Conservation (phyloP, 2,113 vertebrate species). For the Cardinalis cardinalis region DNA sequence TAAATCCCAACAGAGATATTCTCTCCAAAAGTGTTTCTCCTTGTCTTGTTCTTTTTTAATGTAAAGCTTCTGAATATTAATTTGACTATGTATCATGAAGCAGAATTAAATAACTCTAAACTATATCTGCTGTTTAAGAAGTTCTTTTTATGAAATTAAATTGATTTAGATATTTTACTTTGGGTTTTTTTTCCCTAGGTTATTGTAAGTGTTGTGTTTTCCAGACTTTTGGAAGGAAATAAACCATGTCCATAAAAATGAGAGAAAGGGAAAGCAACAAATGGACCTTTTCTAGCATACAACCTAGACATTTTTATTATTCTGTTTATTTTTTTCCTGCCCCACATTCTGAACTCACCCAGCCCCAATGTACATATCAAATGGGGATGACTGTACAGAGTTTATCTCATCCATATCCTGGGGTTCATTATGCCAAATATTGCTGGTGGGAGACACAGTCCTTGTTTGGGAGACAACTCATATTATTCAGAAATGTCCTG, state of each 20-base stretch:
- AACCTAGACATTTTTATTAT: background rate
- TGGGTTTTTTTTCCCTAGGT: background rate
- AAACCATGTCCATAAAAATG: background rate
- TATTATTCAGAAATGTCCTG: background rate
- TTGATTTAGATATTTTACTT: background rate
- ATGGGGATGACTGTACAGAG: background rate
- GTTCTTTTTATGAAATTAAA: background rate
- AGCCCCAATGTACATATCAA: background rate
- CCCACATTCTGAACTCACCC: background rate
- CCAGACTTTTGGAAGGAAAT: background rate
- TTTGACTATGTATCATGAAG: background rate
- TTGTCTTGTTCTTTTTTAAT: background rate
- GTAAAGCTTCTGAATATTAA: background rate
- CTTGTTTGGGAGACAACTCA: background rate
- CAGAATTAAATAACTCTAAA: background rate
- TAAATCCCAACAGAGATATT: background rate
- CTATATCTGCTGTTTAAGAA: background rate
- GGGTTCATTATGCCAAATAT: background rate
- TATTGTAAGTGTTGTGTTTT: background rate
- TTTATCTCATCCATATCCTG: background rate
- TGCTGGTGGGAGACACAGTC: background rate
- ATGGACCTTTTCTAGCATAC: background rate
- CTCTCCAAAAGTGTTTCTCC: background rate
- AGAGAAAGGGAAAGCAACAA: background rate
- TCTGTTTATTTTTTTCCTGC: background rate